Evolutionary conservation across 2,797 vertebrate species (phyloP).

Genomic region (Gymnoscopelus microlampas): DNA sequence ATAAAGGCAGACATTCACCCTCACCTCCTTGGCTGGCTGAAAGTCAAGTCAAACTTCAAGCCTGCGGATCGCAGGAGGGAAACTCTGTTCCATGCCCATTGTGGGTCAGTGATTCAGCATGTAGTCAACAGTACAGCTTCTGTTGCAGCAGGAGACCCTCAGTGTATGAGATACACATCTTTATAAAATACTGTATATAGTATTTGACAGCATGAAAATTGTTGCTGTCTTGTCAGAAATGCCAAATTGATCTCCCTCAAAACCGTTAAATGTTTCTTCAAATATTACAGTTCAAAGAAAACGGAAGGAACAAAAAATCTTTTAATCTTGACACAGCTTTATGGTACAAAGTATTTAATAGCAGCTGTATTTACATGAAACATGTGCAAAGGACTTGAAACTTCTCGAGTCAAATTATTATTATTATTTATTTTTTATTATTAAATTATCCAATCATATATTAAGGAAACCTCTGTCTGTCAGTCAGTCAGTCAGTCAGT

Average conservation of each 20-base stretch:
- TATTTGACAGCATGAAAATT: neutral
- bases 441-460: too few relatives aligned
- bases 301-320: neutral
- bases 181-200: too few relatives aligned
- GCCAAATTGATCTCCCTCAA: neutral
- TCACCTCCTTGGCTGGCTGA: slow-evolving; percentile 69
- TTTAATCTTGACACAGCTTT: neutral
- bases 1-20: slow-evolving; percentile 77
- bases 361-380: neutral
- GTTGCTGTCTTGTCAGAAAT: neutral
- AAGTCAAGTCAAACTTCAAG: slow-evolving; percentile 69
- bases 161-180: too few relatives aligned
- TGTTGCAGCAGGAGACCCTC: neutral
- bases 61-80: slow-evolving; percentile 58
- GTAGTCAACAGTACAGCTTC: slow-evolving; percentile 13
- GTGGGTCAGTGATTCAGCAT: slow-evolving; percentile 62
- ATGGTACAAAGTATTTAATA: neutral
- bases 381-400: neutral
- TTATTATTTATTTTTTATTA: too few relatives aligned
- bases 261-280: neutral
- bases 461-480: too few relatives aligned
- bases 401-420: too few relatives aligned
- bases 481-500: too few relatives aligned
- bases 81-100: slow-evolving; percentile 63
- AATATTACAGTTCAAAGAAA: neutral